A percentile compares a stretch with the other conserved stretches of the same genome.
Evolutionary conservation across 2,888 invertebrate genomes (phyloP).

Genomic region (Hoplodrina ambigua): DNA sequence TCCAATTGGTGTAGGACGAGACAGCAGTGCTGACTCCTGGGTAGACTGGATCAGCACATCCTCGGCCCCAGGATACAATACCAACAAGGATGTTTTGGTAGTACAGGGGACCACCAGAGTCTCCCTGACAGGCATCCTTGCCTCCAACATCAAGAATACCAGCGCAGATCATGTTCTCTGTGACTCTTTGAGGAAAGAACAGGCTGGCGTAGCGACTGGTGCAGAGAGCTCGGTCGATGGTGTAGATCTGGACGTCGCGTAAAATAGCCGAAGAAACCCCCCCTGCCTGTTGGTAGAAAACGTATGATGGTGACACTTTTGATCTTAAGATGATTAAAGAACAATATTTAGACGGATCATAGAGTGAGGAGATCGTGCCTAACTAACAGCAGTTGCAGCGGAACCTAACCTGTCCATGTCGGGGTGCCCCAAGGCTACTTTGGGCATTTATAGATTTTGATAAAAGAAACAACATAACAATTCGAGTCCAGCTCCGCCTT

Average conservation of each 20-base stretch:
- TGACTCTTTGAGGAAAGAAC: constrained; percentile 52
- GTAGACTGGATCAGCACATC: constrained; percentile 79
- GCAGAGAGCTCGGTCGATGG: constrained; percentile 73
- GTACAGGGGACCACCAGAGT: constrained; percentile 88
- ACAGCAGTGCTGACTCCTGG: constrained; percentile 85
- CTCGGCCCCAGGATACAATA: constrained; percentile 82
- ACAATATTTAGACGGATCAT: not conserved
- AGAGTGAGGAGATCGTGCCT: no score
- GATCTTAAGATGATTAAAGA: not conserved
- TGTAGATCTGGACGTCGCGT: constrained; percentile 71
- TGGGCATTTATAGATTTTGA: no score
- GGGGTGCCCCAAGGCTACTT: no score
- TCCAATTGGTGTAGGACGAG: constrained; percentile 71
- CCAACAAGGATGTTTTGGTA: constrained; percentile 78
- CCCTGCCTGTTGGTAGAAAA: constrained; percentile 61
- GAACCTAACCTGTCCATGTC: no score
- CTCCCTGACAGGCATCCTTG: constrained; percentile 81
- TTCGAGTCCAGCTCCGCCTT: no score
- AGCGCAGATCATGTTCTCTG: constrained; percentile 81
- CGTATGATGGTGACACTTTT: not conserved
- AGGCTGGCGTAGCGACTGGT: constrained; percentile 66
- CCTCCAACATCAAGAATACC: constrained; percentile 74
- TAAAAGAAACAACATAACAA: no score
- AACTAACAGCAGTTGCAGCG: no score
- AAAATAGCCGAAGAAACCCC: constrained; percentile 65